Conservation (phyloP, 2,113 vertebrate species). For the Misgurnus anguillicaudatus region DNA sequence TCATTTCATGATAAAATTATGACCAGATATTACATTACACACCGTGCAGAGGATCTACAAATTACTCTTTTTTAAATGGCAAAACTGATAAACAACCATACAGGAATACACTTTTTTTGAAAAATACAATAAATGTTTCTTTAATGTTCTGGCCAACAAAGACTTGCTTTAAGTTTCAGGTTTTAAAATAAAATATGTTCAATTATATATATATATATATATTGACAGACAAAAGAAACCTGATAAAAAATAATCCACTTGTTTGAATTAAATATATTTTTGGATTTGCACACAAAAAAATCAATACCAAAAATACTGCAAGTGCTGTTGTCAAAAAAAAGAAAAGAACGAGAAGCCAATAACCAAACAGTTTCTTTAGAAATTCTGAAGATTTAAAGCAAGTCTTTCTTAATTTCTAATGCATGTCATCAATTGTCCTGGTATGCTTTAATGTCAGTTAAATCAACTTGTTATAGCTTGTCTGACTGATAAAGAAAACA, state of each 20-base stretch:
- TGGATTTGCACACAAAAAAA: not conserved
- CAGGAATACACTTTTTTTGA: not conserved
- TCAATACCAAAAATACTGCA: not conserved
- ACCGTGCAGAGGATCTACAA: not conserved
- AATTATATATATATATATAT: no score
- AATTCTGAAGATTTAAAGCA: constrained; percentile 79
- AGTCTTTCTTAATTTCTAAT: constrained; percentile 68
- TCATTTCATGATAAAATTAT: not conserved
- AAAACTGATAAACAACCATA: not conserved
- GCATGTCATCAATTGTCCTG: constrained; percentile 32
- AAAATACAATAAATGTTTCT: not conserved
- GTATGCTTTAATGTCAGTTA: not conserved
- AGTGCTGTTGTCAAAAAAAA: not conserved
- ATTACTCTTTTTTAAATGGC: not conserved
- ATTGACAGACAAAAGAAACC: not conserved
- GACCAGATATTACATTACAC: not conserved
- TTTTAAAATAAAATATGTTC: constrained; percentile 34
- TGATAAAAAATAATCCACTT: not conserved
- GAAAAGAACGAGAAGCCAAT: constrained; percentile 28
- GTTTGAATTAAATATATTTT: not conserved
- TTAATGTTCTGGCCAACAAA: constrained; percentile 11
- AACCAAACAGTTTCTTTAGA: not conserved
- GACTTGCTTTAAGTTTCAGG: constrained; percentile 55
- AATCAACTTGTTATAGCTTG: no score
- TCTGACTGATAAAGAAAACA: constrained; percentile 68